Conservation (phyloP, 2,888 invertebrate species). For the Epirrita christyi region DNA sequence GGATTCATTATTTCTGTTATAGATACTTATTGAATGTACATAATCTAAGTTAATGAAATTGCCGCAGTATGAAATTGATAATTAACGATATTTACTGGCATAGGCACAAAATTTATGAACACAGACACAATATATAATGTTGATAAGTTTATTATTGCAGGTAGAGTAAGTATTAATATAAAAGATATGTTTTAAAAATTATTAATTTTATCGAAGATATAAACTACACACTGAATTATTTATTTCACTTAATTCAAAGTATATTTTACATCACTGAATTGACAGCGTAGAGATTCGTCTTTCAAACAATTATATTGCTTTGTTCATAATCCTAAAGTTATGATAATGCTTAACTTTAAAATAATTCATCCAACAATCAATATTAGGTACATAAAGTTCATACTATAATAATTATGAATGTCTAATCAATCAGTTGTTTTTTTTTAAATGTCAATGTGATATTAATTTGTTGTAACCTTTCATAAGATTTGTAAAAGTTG, state of each 20-base stretch:
- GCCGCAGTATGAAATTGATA: background rate
- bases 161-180: background rate
- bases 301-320: constrained; percentile 67
- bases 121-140: constrained; percentile 5
- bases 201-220: constrained; percentile 32
- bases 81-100: background rate
- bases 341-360: constrained; percentile 49
- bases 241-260: constrained; percentile 64
- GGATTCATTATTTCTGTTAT: background rate
- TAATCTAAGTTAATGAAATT: background rate
- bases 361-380: constrained; percentile 12
- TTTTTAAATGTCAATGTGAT: background rate
- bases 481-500: background rate
- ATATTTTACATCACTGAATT: constrained; percentile 79
- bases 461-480: background rate
- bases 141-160: constrained; percentile 4
- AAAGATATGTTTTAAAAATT: constrained; percentile 19
- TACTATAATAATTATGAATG: background rate
- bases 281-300: constrained; percentile 79
- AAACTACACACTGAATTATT: constrained; percentile 55
- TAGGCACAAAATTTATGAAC: background rate
- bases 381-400: background rate
- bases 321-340: constrained; percentile 64
- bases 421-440: background rate
- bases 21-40: background rate